Conservation (phyloP, 2,113 vertebrate species). For the Cottus gobio region DNA sequence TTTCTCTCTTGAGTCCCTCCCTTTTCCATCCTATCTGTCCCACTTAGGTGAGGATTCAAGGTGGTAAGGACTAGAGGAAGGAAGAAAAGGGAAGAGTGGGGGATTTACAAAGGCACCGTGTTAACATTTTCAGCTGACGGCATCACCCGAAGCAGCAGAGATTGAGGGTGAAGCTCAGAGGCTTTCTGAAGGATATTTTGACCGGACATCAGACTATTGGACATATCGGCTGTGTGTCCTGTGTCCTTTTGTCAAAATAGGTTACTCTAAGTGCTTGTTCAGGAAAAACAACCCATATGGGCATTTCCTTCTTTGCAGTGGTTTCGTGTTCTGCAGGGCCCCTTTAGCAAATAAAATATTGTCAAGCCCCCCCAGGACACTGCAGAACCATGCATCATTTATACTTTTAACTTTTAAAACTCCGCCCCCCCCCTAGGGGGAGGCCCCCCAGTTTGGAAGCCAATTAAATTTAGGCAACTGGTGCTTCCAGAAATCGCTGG, state of each 20-base stretch:
- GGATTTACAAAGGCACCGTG: slow-evolving; percentile 33
- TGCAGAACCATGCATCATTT: not conserved
- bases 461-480: not conserved
- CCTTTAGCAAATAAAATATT: not conserved
- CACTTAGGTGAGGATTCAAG: slow-evolving; percentile 26
- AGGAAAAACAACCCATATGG: not conserved
- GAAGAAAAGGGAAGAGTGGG: slow-evolving; percentile 8
- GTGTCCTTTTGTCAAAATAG: not conserved
- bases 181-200: not conserved
- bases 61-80: slow-evolving; percentile 17
- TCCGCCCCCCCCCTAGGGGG: not conserved
- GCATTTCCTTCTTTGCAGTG: not conserved
- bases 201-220: not conserved
- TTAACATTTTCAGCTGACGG: slow-evolving; percentile 10
- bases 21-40: slow-evolving; percentile 25
- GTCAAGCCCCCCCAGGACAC: not conserved
- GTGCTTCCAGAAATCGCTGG: not conserved
- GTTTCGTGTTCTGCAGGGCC: not conserved
- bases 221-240: not conserved
- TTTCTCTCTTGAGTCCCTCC: not conserved
- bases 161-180: not conserved
- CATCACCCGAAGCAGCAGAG: not conserved
- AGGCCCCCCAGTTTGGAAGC: not conserved
- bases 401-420: not conserved
- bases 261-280: not conserved